These are phyloP conservation scores for Coregonus ussuriensis DNA, from an alignment of 2,797 vertebrate genomes.

Conservation along the genomic window DNA sequence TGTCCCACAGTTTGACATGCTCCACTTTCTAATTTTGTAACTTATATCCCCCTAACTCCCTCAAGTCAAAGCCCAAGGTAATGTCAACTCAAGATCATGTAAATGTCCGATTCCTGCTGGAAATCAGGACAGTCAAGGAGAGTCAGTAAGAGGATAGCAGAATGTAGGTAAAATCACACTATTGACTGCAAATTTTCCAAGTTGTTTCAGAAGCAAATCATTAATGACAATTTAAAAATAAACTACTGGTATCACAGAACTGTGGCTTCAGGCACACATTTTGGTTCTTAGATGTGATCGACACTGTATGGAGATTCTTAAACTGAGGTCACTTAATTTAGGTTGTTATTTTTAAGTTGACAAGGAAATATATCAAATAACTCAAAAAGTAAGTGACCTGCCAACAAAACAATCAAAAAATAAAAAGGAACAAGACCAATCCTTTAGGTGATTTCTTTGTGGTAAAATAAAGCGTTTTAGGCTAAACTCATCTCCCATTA, in stretches of 20 bases:
- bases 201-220: no score
- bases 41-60: conserved; percentile 63
- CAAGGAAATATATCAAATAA: conserved; percentile 78
- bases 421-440: conserved; percentile 83
- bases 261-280: conserved; percentile 39
- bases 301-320: conserved; percentile 99
- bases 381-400: conserved; percentile 96
- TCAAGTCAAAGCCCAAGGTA: conserved; percentile 74
- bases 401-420: conserved; percentile 75
- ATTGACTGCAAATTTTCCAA: no score
- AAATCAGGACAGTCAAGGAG: conserved; percentile 75
- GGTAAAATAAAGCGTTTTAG: conserved; percentile 25
- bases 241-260: conserved; percentile 19
- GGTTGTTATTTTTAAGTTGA: conserved; percentile 77
- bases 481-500: not conserved
- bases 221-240: no score
- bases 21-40: conserved; percentile 86
- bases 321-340: conserved; percentile 97
- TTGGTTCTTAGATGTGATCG: conserved; percentile 58
- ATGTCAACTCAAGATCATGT: conserved; percentile 83
- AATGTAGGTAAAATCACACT: conserved; percentile 20
- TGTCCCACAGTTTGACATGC: conserved; percentile 81
- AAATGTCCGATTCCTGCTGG: conserved; percentile 64
- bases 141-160: conserved; percentile 18
- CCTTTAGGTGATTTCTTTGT: conserved; percentile 86